Evolutionary conservation across 2,797 vertebrate genomes (phyloP), one percentile per base, ranked within the genome.

Genomic region (Molothrus ater): DNA sequence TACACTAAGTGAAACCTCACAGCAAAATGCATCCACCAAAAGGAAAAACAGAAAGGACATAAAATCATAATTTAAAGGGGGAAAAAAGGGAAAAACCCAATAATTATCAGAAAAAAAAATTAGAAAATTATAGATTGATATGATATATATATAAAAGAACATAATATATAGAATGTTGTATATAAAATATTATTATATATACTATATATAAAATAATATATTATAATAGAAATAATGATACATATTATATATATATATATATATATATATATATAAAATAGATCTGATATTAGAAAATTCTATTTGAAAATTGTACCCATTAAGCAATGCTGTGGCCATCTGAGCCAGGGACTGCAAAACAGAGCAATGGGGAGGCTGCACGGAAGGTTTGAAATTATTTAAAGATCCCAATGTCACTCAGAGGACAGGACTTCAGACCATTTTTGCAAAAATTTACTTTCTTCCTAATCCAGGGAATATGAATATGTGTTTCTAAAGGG

Each of bases 21-120:
- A 51, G 28, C 50, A 88, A 80, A 86, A 60, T 0, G 0, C 8
- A 56, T 17, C 13, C 25, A 11, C 13, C 4, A 10, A 80, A 83
- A 71, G 20, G 17, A 48, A 74, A 87, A 74, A 8, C 10, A 47
- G 5, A 22, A 65, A 13, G 6, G 31, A 53, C 6, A 31, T 40
- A 60, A 86, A 75, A 53, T 51, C 25, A 63, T 10, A 13, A 63
- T 29, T 20, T 51, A 73, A 63, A 5, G 2, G 4, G 4, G 4
- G 0, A 24, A 8, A 11, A 6, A 0, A 2, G 2, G 4, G 1
- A 0, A 1, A 11, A 6, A 2, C 8, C 0, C 0, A 6, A 14
- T 32, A 82, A 83, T 50, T 53, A n/a, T n/a, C 6, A 65, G 14
- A 34, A 70, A 81, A 83, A 43, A 47, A 21, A 6, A 3, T 26